Percentiles rank a stretch among this genome's conserved stretches.
phyloP scores from a whole-genome alignment of 1,140 invertebrate species.

The Zaprionus kolodkinae region DNA sequence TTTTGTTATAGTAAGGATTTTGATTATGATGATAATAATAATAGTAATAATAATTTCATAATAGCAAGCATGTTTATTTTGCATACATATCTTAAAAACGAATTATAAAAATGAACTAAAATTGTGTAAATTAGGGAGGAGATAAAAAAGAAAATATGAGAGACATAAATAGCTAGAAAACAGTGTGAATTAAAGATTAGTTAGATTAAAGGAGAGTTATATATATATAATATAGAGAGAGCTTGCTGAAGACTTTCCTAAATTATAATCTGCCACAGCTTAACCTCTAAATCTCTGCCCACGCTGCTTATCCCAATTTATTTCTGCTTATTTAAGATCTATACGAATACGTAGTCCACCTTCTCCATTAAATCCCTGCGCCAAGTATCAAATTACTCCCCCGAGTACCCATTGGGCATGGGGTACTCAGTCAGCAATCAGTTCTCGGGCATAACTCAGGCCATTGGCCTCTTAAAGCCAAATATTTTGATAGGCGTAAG shows the following conservation, averaged over 20 bases:
- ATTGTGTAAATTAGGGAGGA: too few relatives aligned
- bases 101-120: too few relatives aligned
- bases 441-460: neutral
- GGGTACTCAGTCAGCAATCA: neutral
- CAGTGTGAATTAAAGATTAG: too few relatives aligned
- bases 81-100: neutral
- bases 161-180: too few relatives aligned
- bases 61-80: neutral
- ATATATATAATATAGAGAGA: too few relatives aligned
- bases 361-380: neutral
- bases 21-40: neutral
- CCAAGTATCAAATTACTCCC: neutral
- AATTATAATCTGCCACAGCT: neutral
- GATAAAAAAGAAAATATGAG: too few relatives aligned
- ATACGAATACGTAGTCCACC: neutral
- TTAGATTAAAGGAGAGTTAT: too few relatives aligned
- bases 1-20: neutral
- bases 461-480: neutral
- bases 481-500: constrained; percentile 22
- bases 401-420: neutral
- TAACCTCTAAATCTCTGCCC: neutral
- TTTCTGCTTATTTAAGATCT: neutral
- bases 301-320: neutral
- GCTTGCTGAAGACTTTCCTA: too few relatives aligned
- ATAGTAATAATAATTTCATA: neutral